Percentiles rank a stretch among this genome's conserved stretches.
phyloP scores from a whole-genome alignment of 2,797 vertebrate species.

The Hafferia zeledoni region DNA sequence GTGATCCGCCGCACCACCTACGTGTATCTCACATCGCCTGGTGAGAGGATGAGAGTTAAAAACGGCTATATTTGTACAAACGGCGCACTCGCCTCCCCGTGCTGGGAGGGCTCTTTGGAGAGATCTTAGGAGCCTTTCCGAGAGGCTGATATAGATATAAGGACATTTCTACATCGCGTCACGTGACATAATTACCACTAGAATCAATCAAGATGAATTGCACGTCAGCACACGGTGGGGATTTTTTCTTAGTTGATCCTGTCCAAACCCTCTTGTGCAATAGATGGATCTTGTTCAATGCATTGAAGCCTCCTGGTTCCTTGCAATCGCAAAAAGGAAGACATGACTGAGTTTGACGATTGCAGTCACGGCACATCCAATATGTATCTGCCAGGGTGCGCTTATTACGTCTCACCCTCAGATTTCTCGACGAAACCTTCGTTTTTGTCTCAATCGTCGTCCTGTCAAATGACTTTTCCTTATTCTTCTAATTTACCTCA shows the following conservation, averaged over 20 bases:
- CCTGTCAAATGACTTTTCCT: slow-evolving; percentile 97
- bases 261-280: slow-evolving; percentile 90
- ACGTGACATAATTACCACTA: slow-evolving; percentile 99
- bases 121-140: slow-evolving; percentile 80
- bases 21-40: background rate
- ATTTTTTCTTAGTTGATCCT: slow-evolving; percentile 94
- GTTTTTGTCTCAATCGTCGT: slow-evolving; percentile 93
- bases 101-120: slow-evolving; percentile 64
- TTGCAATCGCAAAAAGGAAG: slow-evolving; percentile 81
- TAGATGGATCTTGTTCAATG: slow-evolving; percentile 97
- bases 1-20: slow-evolving; percentile 17
- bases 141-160: slow-evolving; percentile 99
- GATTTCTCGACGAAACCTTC: slow-evolving; percentile 96
- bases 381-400: slow-evolving; percentile 97
- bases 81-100: background rate
- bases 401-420: slow-evolving; percentile 95
- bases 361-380: slow-evolving; percentile 92
- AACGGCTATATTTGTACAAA: background rate
- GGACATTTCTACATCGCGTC: slow-evolving; percentile 97
- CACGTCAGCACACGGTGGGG: slow-evolving; percentile 97
- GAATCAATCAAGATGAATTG: slow-evolving; percentile 99
- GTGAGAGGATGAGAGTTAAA: background rate
- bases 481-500: slow-evolving; percentile 94
- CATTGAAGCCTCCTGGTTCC: slow-evolving; percentile 79
- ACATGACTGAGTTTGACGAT: slow-evolving; percentile 99